Conservation (phyloP, 2,888 invertebrate species). For the Cylloceria caligata region DNA sequence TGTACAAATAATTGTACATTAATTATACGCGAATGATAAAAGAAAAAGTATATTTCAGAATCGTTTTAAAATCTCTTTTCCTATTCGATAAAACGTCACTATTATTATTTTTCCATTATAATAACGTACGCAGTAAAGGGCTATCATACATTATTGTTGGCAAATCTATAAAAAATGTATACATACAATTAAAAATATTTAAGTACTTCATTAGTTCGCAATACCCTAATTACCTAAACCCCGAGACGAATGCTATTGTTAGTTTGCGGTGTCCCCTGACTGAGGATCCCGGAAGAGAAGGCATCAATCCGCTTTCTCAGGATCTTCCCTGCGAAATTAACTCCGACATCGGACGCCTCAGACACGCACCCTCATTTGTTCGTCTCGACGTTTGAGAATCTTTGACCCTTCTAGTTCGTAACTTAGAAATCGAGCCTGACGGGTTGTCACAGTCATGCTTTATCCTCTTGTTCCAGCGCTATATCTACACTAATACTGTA, state of each 20-base stretch:
- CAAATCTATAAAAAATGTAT: no score
- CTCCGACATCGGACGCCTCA: conserved; percentile 49
- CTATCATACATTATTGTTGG: no score
- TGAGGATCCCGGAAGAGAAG: conserved; percentile 38
- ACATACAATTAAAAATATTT: no score
- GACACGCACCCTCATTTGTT: conserved; percentile 63
- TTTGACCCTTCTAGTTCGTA: conserved; percentile 35
- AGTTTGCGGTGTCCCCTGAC: conserved; percentile 16
- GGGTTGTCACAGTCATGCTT: conserved; percentile 27
- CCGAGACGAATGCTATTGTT: conserved; percentile 9
- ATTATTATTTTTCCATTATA: no score
- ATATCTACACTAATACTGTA: background rate
- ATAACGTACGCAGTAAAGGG: no score
- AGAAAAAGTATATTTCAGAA: no score
- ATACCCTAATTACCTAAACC: conserved; percentile 27
- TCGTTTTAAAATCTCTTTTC: no score
- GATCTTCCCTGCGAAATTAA: conserved; percentile 58
- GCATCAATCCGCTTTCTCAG: conserved; percentile 63
- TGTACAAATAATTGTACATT: no score
- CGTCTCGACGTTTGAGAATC: conserved; percentile 57
- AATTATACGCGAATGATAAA: no score
- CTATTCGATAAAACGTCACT: no score
- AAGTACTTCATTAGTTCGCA: no score
- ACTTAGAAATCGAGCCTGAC: conserved; percentile 44
- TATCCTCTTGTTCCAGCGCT: background rate